These are phyloP conservation scores for Lagorchestes hirsutus DNA, from an alignment of 2,797 vertebrate species.

Conservation along the genomic window DNA sequence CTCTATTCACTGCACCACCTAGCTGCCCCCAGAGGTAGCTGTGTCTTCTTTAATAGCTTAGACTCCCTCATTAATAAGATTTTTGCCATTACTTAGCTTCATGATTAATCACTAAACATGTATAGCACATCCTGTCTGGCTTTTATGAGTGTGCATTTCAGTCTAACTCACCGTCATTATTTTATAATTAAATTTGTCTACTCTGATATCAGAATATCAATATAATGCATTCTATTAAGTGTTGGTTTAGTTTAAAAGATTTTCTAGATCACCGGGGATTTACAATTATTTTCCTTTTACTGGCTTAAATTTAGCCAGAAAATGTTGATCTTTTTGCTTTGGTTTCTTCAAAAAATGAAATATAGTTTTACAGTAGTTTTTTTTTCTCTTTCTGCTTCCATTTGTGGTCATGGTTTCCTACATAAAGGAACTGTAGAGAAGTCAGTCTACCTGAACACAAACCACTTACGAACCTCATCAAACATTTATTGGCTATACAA, in stretches of 20 bases:
- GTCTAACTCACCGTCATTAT: not conserved
- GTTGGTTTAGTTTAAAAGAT: not conserved
- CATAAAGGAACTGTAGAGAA: not conserved
- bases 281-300: not conserved
- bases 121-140: conserved; percentile 17
- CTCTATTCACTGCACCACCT: too few species aligned
- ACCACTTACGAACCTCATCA: not conserved
- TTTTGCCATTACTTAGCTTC: conserved; percentile 8
- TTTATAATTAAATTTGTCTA: conserved; percentile 36
- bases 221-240: conserved; percentile 8
- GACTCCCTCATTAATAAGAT: not conserved
- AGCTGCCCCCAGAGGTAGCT: not conserved
- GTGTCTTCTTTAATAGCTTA: not conserved
- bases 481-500: not conserved
- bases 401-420: not conserved
- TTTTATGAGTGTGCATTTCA: not conserved
- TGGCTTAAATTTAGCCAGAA: conserved; percentile 19
- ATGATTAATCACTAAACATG: conserved; percentile 40
- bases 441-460: not conserved
- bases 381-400: not conserved
- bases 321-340: not conserved
- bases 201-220: conserved; percentile 35
- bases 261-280: not conserved
- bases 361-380: not conserved
- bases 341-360: not conserved